phyloP scores from a whole-genome alignment of 2,113 vertebrate genomes.

The Microcebus griseorufus region DNA sequence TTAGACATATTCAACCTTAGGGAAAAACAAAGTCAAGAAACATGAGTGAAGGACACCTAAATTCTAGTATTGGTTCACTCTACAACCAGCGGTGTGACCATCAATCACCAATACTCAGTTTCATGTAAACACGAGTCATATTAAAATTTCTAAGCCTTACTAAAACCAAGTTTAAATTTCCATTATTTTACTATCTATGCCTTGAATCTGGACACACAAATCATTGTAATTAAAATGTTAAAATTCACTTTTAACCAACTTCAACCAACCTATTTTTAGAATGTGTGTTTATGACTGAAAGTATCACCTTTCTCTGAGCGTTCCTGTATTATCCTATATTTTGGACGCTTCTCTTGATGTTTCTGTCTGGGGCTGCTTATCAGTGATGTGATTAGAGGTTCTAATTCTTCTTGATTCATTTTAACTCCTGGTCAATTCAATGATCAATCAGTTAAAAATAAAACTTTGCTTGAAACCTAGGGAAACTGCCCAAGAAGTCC shows the following conservation, averaged over 20 bases:
- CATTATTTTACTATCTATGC: background rate
- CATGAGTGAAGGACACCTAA: background rate
- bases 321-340: background rate
- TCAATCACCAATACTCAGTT: background rate
- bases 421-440: constrained; percentile 12
- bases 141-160: background rate
- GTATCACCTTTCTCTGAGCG: background rate
- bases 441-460: background rate
- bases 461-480: background rate
- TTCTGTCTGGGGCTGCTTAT: background rate
- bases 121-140: background rate
- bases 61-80: background rate
- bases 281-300: background rate
- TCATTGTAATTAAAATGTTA: constrained; percentile 35
- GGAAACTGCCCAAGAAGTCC: background rate
- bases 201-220: background rate
- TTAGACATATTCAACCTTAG: background rate
- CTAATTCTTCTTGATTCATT: constrained; percentile 28
- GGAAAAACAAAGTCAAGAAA: background rate
- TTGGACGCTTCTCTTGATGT: background rate
- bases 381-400: background rate
- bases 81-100: background rate
- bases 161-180: background rate
- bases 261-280: constrained; percentile 20
- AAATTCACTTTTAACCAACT: background rate